phyloP scores from a whole-genome alignment of 2,797 vertebrate species.

The Urophycis tenuis region DNA sequence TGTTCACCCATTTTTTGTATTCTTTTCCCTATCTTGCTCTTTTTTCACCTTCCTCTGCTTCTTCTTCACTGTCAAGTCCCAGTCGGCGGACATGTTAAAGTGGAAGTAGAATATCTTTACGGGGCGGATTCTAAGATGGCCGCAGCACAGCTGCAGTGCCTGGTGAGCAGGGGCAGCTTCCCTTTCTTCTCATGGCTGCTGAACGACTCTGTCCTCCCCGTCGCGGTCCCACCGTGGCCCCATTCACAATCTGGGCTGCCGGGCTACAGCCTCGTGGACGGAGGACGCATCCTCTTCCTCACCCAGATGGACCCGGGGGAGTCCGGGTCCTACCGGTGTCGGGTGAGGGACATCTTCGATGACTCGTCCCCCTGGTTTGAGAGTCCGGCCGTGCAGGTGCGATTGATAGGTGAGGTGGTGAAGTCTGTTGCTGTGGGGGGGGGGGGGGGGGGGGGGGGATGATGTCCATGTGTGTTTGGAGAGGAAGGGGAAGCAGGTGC shows the following conservation, averaged over 20 bases:
- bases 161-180: constrained; percentile 61
- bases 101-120: constrained; percentile 66
- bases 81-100: constrained; percentile 55
- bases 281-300: constrained; percentile 51
- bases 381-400: constrained; percentile 56
- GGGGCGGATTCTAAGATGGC: constrained; percentile 34
- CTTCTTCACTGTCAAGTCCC: constrained; percentile 49
- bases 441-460: too few species aligned
- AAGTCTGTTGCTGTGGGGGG: background rate
- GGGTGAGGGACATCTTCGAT: constrained; percentile 64
- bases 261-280: constrained; percentile 19
- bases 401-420: constrained; percentile 50
- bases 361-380: constrained; percentile 57
- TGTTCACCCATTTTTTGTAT: background rate
- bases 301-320: constrained; percentile 35
- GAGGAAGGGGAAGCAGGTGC: background rate
- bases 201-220: constrained; percentile 52
- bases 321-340: constrained; percentile 66
- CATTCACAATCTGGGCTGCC: background rate
- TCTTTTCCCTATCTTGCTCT: background rate
- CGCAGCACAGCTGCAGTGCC: constrained; percentile 56
- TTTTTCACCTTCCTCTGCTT: background rate
- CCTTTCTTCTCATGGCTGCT: constrained; percentile 64
- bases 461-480: background rate
- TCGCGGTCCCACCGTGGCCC: constrained; percentile 9